Evolutionary conservation across 1,140 invertebrate species (phyloP).

Genomic region (Notospermus geniculatus): DNA sequence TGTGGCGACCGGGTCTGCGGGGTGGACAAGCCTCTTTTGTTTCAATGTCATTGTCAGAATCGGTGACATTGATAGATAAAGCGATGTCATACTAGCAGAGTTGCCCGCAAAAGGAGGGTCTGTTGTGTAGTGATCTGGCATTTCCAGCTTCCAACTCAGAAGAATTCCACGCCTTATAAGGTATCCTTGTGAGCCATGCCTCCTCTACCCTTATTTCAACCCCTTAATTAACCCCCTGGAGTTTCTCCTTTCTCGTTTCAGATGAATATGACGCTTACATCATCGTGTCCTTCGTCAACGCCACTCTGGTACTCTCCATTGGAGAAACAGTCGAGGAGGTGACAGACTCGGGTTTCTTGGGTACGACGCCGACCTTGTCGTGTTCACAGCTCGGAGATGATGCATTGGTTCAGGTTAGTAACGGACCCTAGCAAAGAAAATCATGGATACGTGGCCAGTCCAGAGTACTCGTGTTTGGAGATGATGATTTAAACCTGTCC

Average conservation of each 20-base stretch:
- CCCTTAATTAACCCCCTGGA: not conserved
- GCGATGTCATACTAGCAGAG: no score
- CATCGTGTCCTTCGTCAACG: constrained; percentile 99
- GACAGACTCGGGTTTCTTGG: constrained; percentile 97
- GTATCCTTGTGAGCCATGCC: no score
- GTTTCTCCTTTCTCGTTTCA: not conserved
- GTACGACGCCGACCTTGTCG: constrained; percentile 94
- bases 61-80: no score
- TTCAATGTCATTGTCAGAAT: no score
- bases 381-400: constrained; percentile 97
- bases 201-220: no score
- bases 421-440: not conserved
- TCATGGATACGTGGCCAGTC: no score
- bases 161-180: no score
- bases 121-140: no score
- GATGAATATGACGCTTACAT: constrained; percentile 97
- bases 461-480: not conserved
- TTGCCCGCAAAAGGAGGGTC: no score
- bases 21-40: no score
- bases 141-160: no score
- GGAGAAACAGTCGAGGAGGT: constrained; percentile 99
- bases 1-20: no score
- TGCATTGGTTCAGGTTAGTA: constrained; percentile 86
- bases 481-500: constrained; percentile 2
- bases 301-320: constrained; percentile 97